Conservation (phyloP, 2,888 invertebrate genomes). For the Sericinus montela region DNA sequence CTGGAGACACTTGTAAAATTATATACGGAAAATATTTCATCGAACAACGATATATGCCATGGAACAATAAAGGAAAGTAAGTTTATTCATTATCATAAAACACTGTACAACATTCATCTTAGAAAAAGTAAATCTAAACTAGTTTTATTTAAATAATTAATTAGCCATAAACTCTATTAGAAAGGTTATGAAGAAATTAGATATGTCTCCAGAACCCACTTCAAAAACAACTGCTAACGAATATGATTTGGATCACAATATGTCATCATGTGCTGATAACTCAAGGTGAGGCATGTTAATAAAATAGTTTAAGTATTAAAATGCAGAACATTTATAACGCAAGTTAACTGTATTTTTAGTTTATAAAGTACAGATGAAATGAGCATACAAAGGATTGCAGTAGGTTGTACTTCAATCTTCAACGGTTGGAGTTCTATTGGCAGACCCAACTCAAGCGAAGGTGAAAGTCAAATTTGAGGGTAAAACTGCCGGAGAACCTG, state of each 20-base stretch:
- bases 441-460: conserved; percentile 82
- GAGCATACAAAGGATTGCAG: conserved; percentile 42
- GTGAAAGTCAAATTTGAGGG: conserved; percentile 79
- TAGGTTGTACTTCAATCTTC: conserved; percentile 85
- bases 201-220: conserved; percentile 49
- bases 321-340: no score
- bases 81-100: no score
- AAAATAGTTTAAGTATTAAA: no score
- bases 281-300: conserved; percentile 55
- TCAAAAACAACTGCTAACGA: conserved; percentile 44
- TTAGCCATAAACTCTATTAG: conserved; percentile 24
- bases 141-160: no score
- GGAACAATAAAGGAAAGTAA: conserved; percentile 54
- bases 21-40: conserved; percentile 33
- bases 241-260: conserved; percentile 38
- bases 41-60: conserved; percentile 52
- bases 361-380: conserved; percentile 45
- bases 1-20: conserved; percentile 48
- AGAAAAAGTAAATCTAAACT: no score
- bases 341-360: conserved; percentile 39
- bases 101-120: no score
- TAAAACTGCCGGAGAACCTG: conserved; percentile 45
- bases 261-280: conserved; percentile 52
- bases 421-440: conserved; percentile 83
- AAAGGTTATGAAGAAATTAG: conserved; percentile 48